Conservation (phyloP, 64 coral and sea anemone genomes). For the Actinia tenebrosa region DNA sequence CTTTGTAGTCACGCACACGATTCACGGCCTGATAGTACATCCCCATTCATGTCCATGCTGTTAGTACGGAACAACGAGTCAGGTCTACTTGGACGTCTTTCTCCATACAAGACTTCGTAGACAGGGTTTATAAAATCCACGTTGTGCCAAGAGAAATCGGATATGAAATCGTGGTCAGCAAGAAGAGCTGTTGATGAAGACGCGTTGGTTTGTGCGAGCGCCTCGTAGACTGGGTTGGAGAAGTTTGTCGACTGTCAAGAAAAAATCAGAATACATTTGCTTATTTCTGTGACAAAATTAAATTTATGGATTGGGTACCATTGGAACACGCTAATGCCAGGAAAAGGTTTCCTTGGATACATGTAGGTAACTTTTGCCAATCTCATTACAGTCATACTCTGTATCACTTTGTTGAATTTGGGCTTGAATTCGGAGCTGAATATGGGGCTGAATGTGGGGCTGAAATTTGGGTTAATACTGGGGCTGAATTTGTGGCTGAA, state of each 20-base stretch:
- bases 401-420: too few species aligned
- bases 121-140: slow-evolving; percentile 82
- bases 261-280: background rate
- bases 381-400: too few species aligned
- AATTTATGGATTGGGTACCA: too few species aligned
- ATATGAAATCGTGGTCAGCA: slow-evolving; percentile 23
- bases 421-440: too few species aligned
- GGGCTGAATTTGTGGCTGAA: too few species aligned
- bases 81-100: slow-evolving; percentile 38
- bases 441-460: too few species aligned
- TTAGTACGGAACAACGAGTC: slow-evolving; percentile 19
- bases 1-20: background rate
- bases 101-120: slow-evolving; percentile 61
- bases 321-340: too few species aligned
- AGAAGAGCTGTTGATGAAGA: slow-evolving; percentile 29
- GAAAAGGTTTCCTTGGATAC: too few species aligned
- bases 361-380: too few species aligned
- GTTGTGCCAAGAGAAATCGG: slow-evolving; percentile 70
- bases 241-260: slow-evolving; percentile 56
- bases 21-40: slow-evolving; percentile 17
- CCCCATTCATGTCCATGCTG: slow-evolving; percentile 40
- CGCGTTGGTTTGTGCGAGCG: slow-evolving; percentile 24
- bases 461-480: too few species aligned
- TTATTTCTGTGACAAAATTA: too few species aligned
- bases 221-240: slow-evolving; percentile 77